A percentile compares a stretch with the other conserved stretches of the same genome.
phyloP scores from a whole-genome alignment of 2,888 invertebrate species.

The Elegia similella region DNA sequence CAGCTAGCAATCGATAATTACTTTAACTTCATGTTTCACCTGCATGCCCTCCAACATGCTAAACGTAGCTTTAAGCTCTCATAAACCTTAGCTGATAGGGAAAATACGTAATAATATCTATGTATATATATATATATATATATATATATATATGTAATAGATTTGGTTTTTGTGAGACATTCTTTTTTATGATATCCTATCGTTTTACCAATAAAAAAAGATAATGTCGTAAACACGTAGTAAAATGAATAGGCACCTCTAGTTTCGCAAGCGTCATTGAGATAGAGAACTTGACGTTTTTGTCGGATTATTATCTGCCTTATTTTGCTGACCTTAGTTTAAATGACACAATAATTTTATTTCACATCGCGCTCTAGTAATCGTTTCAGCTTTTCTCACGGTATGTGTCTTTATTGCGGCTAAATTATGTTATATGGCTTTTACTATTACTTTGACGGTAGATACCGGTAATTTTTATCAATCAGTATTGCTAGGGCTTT shows the following conservation, averaged over 20 bases:
- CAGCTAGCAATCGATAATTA: too few relatives aligned
- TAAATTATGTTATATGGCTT: neutral
- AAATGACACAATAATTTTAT: constrained; percentile 52
- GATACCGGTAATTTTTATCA: neutral
- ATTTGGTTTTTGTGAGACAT: too few relatives aligned
- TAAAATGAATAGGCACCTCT: constrained; percentile 37
- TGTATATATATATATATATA: too few relatives aligned
- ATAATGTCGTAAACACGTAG: constrained; percentile 7
- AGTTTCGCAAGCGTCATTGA: constrained; percentile 61
- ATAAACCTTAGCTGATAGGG: too few relatives aligned
- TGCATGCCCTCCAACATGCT: too few relatives aligned
- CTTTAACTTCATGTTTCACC: too few relatives aligned
- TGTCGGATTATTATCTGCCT: constrained; percentile 52
- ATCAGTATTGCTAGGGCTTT: too few relatives aligned
- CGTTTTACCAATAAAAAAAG: neutral
- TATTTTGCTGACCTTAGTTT: constrained; percentile 46
- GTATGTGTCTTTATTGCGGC: constrained; percentile 22
- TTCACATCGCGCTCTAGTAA: constrained; percentile 28
- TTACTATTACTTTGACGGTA: neutral
- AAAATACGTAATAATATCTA: too few relatives aligned
- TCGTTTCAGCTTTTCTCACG: constrained; percentile 50
- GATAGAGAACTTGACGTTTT: constrained; percentile 47
- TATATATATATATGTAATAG: too few relatives aligned
- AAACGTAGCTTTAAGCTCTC: too few relatives aligned
- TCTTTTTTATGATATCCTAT: neutral